These are phyloP conservation scores for Lamellibrachia satsuma DNA, from an alignment of 2,888 invertebrate genomes.

Conservation along the genomic window DNA sequence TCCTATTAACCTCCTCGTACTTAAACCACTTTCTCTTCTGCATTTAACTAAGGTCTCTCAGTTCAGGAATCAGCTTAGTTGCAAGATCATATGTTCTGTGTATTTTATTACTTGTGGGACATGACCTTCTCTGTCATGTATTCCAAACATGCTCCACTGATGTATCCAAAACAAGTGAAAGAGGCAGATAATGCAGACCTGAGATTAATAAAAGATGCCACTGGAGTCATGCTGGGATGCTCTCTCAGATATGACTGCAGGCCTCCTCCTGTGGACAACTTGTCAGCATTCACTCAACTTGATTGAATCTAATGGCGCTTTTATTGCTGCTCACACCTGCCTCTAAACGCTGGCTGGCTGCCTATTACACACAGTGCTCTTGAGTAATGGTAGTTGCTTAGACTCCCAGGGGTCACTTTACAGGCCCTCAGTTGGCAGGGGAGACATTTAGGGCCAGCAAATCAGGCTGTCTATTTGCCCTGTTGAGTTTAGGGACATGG, in stretches of 20 bases:
- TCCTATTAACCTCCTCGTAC: too few relatives aligned
- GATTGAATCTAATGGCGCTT: not conserved
- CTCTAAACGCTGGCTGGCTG: not conserved
- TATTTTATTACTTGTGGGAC: too few relatives aligned
- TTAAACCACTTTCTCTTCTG: too few relatives aligned
- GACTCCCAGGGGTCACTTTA: not conserved
- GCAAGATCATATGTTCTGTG: too few relatives aligned
- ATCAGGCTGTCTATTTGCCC: not conserved
- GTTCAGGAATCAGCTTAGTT: too few relatives aligned
- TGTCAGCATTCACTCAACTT: constrained; percentile 13
- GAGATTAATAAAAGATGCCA: not conserved
- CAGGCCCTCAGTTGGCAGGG: not conserved
- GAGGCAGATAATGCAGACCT: not conserved
- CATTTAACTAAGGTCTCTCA: too few relatives aligned
- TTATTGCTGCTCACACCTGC: not conserved
- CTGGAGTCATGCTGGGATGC: not conserved
- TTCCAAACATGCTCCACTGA: too few relatives aligned
- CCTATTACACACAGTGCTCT: not conserved
- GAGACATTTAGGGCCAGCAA: not conserved
- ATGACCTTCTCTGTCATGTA: too few relatives aligned
- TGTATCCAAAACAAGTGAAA: not conserved
- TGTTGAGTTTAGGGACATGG: not conserved
- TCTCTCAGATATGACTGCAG: not conserved
- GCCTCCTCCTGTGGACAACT: not conserved
- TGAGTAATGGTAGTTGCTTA: not conserved